Percentiles rank a stretch among this genome's conserved stretches.
phyloP scores from a whole-genome alignment of 2,888 invertebrate species.

The Heliconius cydno region DNA sequence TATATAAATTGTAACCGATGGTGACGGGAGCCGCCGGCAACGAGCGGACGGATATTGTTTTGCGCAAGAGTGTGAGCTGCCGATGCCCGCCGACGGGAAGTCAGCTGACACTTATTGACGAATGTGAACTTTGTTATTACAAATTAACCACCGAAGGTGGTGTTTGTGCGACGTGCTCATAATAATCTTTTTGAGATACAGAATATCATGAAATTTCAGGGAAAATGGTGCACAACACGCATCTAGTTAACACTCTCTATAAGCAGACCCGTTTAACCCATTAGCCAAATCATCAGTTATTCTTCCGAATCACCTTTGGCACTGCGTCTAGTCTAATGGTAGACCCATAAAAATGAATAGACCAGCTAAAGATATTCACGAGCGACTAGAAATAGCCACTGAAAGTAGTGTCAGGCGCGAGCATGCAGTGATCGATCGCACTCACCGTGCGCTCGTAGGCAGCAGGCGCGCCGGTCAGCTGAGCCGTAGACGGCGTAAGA shows the following conservation, averaged over 20 bases:
- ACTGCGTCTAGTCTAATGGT: not conserved
- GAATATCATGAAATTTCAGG: constrained; percentile 58
- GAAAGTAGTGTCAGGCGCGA: constrained; percentile 69
- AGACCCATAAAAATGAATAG: constrained; percentile 22
- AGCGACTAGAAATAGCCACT: constrained; percentile 79
- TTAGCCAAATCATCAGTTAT: constrained; percentile 56
- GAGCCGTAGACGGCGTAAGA: constrained; percentile 68
- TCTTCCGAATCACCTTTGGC: constrained; percentile 14
- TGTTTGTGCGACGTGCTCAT: constrained; percentile 60
- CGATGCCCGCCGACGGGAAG: constrained; percentile 62
- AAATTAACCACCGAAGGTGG: constrained; percentile 47
- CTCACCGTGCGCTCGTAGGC: constrained; percentile 80
- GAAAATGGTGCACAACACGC: constrained; percentile 57
- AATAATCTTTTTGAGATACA: constrained; percentile 55
- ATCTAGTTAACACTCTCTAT: constrained; percentile 77
- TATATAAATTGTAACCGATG: constrained; percentile 34
- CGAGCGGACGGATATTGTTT: constrained; percentile 44
- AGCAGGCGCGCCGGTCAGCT: constrained; percentile 75
- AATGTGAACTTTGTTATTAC: constrained; percentile 43
- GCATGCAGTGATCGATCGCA: constrained; percentile 78
- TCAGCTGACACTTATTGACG: constrained; percentile 63
- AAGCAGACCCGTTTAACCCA: constrained; percentile 63
- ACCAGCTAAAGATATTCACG: constrained; percentile 62
- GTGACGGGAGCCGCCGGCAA: constrained; percentile 42
- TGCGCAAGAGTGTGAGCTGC: constrained; percentile 42